Evolutionary conservation across 1,140 invertebrate genomes (phyloP).

Genomic region (Platorchestia sp.): DNA sequence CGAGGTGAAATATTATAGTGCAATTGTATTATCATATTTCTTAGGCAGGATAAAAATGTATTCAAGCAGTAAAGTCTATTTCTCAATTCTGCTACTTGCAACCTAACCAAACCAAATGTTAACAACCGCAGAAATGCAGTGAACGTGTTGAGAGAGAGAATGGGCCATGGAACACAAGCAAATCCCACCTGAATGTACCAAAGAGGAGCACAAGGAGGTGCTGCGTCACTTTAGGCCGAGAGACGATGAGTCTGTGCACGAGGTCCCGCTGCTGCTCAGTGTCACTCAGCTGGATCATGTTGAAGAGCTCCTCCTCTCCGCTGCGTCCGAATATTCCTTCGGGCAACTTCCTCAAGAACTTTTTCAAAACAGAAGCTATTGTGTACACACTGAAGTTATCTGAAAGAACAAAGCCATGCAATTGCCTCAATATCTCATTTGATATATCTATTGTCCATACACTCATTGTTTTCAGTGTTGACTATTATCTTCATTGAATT

Average conservation of each 20-base stretch:
- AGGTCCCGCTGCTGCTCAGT: constrained; percentile 88
- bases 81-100: no score
- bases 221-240: constrained; percentile 90
- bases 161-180: not conserved
- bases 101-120: no score
- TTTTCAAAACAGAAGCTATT: constrained; percentile 97
- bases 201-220: constrained; percentile 93
- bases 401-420: constrained; percentile 38
- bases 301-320: constrained; percentile 91
- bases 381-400: constrained; percentile 90
- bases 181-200: constrained; percentile 89
- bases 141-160: not conserved
- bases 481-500: not conserved
- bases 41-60: not conserved
- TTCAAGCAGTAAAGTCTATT: not conserved
- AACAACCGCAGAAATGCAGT: no score
- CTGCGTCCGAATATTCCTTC: constrained; percentile 94
- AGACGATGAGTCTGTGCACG: constrained; percentile 90
- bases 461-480: not conserved
- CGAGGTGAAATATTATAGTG: no score
- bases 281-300: constrained; percentile 80
- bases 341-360: constrained; percentile 97
- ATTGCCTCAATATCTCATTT: not conserved
- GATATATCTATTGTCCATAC: not conserved
- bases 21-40: not conserved